A percentile compares a stretch with the other conserved stretches of the same genome.
Conservation (phyloP, 2,797 vertebrate species). For the Thripadectes ignobilis region DNA sequence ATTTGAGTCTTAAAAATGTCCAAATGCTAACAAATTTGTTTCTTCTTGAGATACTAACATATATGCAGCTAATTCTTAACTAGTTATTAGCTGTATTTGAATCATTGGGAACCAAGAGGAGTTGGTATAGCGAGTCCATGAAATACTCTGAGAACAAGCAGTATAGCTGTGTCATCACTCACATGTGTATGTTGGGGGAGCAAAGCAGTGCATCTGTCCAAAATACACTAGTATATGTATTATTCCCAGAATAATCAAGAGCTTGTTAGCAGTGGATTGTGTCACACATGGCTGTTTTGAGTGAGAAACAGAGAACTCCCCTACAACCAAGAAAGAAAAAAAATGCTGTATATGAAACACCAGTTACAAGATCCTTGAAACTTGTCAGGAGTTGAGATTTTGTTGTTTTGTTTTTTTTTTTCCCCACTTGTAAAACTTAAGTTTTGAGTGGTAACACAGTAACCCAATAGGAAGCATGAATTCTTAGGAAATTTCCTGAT, state of each 20-base stretch:
- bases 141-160: not conserved
- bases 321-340: not conserved
- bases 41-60: not conserved
- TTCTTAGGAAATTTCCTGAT: not conserved
- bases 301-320: not conserved
- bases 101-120: not conserved
- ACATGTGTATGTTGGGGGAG: not conserved
- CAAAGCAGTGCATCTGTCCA: not conserved
- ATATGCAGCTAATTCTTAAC: not conserved
- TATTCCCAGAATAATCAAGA: not conserved
- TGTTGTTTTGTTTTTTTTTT: not conserved
- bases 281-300: not conserved
- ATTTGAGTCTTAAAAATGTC: not conserved
- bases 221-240: not conserved
- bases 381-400: not conserved
- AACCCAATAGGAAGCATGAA: not conserved
- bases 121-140: not conserved
- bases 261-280: not conserved
- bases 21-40: not conserved
- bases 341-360: not conserved
- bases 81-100: not conserved
- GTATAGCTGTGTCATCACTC: not conserved
- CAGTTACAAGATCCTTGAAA: not conserved
- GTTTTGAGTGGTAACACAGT: not conserved
- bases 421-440: not conserved